A percentile compares a stretch with the other conserved stretches of the same genome.
These are phyloP conservation scores for Caenorhabditis sp. DNA, from an alignment of 2,888 invertebrate genomes.

Conservation along the genomic window DNA sequence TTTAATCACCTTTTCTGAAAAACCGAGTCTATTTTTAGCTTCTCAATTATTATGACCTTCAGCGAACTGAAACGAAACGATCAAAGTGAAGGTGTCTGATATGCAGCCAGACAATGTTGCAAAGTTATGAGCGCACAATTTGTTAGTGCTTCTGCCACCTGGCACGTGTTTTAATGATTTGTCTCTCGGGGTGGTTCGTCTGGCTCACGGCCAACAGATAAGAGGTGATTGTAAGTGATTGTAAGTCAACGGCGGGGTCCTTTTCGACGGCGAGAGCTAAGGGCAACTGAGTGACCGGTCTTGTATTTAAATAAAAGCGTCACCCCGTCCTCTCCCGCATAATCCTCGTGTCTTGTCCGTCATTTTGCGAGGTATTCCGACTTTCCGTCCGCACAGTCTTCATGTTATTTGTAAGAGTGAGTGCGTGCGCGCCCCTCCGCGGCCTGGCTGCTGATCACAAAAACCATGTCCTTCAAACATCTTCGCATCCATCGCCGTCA, in stretches of 20 bases:
- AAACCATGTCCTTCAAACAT: conserved; percentile 55
- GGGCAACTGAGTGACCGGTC: conserved; percentile 40
- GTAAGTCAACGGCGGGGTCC: conserved; percentile 21
- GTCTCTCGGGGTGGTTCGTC: conserved; percentile 25
- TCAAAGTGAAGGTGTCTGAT: too few species aligned
- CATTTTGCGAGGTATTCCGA: conserved; percentile 35
- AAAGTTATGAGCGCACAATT: too few species aligned
- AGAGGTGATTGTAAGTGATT: conserved; percentile 50
- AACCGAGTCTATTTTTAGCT: too few species aligned
- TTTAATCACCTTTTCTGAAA: too few species aligned
- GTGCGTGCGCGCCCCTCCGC: conserved; percentile 24
- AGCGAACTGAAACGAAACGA: too few species aligned
- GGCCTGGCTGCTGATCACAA: conserved; percentile 31
- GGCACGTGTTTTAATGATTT: conserved; percentile 45
- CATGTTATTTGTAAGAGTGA: conserved; percentile 42
- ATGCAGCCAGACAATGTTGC: too few species aligned
- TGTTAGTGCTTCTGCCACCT: too few species aligned
- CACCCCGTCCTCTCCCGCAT: too few species aligned
- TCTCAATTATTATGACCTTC: too few species aligned
- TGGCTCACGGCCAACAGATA: conserved; percentile 45
- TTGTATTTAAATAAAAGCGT: conserved; percentile 44
- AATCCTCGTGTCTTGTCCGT: conserved; percentile 39
- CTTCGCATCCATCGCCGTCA: conserved; percentile 47
- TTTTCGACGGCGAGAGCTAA: conserved; percentile 8
- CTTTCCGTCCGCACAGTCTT: conserved; percentile 23